phyloP scores from a whole-genome alignment of 1,140 invertebrate species.

The Drosophila ambigua region DNA sequence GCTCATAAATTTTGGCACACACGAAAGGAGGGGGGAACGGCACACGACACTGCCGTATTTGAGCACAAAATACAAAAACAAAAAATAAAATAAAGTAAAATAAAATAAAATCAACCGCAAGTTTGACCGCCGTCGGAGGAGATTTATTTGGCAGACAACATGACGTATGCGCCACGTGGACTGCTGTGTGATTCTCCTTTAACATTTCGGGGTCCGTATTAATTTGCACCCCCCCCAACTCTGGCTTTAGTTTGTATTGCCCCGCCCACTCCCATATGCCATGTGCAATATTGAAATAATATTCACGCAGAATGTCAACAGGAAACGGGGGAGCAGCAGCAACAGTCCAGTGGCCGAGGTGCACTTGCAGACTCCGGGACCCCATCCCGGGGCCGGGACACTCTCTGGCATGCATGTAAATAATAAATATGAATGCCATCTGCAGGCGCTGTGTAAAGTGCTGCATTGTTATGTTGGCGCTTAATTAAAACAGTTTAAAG shows the following conservation, averaged over 20 bases:
- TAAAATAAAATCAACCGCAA: slow-evolving; percentile 63
- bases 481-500: slow-evolving; percentile 65
- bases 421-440: slow-evolving; percentile 50
- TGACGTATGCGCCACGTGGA: slow-evolving; percentile 59
- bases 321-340: neutral
- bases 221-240: slow-evolving; percentile 40
- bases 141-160: slow-evolving; percentile 41
- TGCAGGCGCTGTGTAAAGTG: slow-evolving; percentile 27
- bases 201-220: slow-evolving; percentile 20
- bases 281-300: slow-evolving; percentile 51
- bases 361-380: neutral
- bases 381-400: neutral
- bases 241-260: slow-evolving; percentile 9
- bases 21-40: neutral
- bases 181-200: neutral
- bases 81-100: slow-evolving; percentile 18
- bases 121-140: slow-evolving; percentile 25
- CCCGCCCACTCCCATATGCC: slow-evolving; percentile 3
- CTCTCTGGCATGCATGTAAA: slow-evolving; percentile 35
- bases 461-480: slow-evolving; percentile 22
- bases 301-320: slow-evolving; percentile 22
- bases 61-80: slow-evolving; percentile 1
- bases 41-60: slow-evolving; percentile 2
- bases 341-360: neutral
- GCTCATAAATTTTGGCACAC: slow-evolving; percentile 63